Evolutionary conservation across 2,113 vertebrate genomes (phyloP).

Genomic region (Pterophyllum scalare): DNA sequence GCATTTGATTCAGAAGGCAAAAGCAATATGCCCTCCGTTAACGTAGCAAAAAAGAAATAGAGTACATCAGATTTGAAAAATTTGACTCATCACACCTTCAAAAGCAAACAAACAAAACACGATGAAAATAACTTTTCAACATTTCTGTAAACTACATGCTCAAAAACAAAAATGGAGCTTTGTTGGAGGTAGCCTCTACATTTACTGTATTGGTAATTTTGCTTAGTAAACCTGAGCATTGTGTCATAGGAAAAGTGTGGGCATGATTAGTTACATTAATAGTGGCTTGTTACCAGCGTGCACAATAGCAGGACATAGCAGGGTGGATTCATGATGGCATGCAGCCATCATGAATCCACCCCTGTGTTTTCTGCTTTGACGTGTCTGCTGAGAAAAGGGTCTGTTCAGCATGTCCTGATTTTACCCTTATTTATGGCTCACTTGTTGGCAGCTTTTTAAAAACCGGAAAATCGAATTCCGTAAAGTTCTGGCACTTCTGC

Average conservation of each 20-base stretch:
- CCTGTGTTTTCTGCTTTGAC: neutral
- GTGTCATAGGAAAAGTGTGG: neutral
- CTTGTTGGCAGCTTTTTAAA: neutral
- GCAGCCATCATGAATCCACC: accelerated
- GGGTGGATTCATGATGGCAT: neutral
- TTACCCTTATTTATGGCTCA: neutral
- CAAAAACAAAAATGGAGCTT: neutral
- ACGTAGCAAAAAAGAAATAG: neutral
- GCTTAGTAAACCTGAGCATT: neutral
- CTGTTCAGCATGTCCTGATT: neutral
- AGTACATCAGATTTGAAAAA: neutral
- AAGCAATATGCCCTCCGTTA: neutral
- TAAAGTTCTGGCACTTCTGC: neutral
- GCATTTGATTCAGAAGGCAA: neutral
- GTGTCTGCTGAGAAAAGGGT: neutral
- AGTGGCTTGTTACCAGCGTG: neutral
- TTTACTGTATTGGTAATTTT: neutral
- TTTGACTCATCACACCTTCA: neutral
- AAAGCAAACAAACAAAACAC: no score
- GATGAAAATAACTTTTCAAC: neutral
- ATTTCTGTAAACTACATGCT: neutral
- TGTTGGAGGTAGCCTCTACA: neutral
- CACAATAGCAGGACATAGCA: neutral
- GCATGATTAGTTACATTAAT: neutral
- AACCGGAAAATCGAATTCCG: neutral